A percentile compares a stretch with the other conserved stretches of the same genome.
Evolutionary conservation across 1,140 invertebrate species (phyloP).

Genomic region (Pogonognathellus flavescens): DNA sequence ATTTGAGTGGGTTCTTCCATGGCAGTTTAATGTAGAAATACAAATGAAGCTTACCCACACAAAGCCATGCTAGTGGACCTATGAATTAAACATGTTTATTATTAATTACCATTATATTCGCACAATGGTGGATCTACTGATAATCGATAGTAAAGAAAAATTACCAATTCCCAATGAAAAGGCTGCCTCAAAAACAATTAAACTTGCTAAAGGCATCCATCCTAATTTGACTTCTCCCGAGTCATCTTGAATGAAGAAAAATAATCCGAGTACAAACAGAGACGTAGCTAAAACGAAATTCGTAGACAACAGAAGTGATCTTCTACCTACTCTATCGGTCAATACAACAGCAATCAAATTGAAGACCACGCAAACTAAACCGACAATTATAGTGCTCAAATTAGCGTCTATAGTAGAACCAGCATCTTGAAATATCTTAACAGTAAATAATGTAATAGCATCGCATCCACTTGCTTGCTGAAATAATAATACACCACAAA

Average conservation of each 20-base stretch:
- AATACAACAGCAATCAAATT: constrained; percentile 79
- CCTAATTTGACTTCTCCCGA: constrained; percentile 69
- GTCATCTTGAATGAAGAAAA: constrained; percentile 67
- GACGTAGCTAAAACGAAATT: constrained; percentile 73
- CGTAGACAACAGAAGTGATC: constrained; percentile 79
- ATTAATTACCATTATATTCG: no score
- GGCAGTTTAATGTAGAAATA: no score
- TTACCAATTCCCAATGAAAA: constrained; percentile 82
- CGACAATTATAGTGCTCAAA: constrained; percentile 70
- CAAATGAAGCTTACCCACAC: not conserved
- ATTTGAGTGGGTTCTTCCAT: no score
- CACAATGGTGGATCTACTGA: no score
- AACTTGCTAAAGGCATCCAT: constrained; percentile 79
- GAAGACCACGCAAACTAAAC: constrained; percentile 72
- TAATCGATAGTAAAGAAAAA: no score
- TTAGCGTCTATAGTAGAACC: constrained; percentile 67
- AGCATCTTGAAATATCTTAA: constrained; percentile 71
- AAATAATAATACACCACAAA: not conserved
- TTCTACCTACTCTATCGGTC: constrained; percentile 83
- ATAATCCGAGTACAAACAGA: constrained; percentile 65
- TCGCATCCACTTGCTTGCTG: constrained; percentile 72
- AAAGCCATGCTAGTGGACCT: constrained; percentile 7
- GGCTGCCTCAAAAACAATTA: constrained; percentile 82
- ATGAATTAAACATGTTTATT: no score
- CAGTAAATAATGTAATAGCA: constrained; percentile 72